Evolutionary conservation across 1,140 invertebrate genomes (phyloP), one percentile per base, ranked within the genome.

Genomic region (Trigoniulus corallinus): DNA sequence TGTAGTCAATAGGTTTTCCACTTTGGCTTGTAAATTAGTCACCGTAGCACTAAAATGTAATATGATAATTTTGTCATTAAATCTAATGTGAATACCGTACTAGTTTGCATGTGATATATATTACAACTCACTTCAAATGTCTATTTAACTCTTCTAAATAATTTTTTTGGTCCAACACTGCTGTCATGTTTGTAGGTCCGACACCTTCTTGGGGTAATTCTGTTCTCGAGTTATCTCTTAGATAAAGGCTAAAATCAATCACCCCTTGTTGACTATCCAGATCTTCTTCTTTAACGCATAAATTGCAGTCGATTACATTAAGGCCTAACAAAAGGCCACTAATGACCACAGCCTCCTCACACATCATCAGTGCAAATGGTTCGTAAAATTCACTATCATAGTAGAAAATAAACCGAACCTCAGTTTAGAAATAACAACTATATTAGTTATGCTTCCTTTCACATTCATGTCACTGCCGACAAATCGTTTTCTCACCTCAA

Each of bases 291-390:
- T 97, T 97, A 21, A 98, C 84, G 68, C 89, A 95, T 48, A 98
- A 78, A 72, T 96, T 96, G 66, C 91, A 97, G 70, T 98, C 95
- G 56, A 98, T 91, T n/a, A 96, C 89, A 74, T 97, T 98, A 0
- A 98, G 74, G 20, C 94, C 92, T 25, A 98, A 86, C 15, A 98
- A 69, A 23, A 97, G 74, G 27, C 94, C 95, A 62, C 88, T 84
- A 49, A 98, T 83, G 26, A 96, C 80, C 56, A 88, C 82, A 3
- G 89, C 87, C 67, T 97, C 93, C 56, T 98, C 94, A 61, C 88
- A 91, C 66, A 97, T 74, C 80, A 98, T 82, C 10, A 98, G 70
- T 22, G 94, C 89, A 64, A 92, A 89, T 1, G 82, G 81, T 67
- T 98, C 93, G 65, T 95, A 98, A 67, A 86, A 95, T 56, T 96